phyloP scores from a whole-genome alignment of 2,113 vertebrate genomes.

The Oenanthe oenanthe region DNA sequence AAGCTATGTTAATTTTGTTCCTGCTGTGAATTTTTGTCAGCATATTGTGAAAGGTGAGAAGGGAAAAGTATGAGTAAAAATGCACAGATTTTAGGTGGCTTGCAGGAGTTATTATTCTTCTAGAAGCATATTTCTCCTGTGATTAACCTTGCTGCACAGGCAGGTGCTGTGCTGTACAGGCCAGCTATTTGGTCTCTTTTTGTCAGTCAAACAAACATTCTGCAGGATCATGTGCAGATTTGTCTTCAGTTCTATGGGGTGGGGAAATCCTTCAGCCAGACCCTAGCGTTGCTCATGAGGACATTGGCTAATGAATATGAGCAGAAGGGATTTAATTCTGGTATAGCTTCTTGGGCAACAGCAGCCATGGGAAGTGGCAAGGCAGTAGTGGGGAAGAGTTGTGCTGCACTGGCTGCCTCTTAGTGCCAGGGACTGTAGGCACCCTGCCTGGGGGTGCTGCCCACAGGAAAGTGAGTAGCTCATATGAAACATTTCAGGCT shows the following conservation, averaged over 20 bases:
- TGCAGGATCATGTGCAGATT: background rate
- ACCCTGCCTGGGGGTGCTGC: background rate
- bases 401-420: background rate
- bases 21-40: background rate
- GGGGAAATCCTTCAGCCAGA: background rate
- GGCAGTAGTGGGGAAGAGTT: background rate
- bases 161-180: background rate
- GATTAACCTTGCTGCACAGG: fast-evolving
- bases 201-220: fast-evolving
- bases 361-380: background rate
- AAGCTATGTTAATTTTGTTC: background rate
- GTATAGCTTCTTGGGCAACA: background rate
- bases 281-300: fast-evolving
- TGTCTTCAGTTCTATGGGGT: background rate
- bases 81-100: background rate
- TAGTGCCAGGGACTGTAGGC: background rate
- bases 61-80: background rate
- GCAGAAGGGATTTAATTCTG: background rate
- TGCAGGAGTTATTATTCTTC: background rate
- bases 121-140: background rate
- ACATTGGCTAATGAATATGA: background rate
- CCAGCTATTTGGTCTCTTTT: background rate
- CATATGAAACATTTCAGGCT: background rate
- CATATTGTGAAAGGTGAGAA: background rate
- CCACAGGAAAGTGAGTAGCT: background rate